phyloP scores from a whole-genome alignment of 2,888 invertebrate genomes.

The Punctoribates punctum region DNA sequence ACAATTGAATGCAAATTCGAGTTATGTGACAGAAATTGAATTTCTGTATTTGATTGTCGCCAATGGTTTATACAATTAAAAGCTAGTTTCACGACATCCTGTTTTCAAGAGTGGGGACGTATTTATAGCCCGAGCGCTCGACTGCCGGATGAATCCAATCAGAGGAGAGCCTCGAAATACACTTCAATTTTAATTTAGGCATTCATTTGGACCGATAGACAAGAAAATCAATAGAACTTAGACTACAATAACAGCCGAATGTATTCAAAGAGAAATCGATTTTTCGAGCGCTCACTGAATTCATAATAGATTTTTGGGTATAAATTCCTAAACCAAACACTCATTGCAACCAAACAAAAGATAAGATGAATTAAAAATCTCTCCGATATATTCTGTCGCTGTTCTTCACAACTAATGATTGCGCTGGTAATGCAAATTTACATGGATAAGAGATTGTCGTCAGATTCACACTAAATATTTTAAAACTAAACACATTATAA shows the following conservation, averaged over 20 bases:
- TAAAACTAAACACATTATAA: neutral
- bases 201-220: slow-evolving; percentile 18
- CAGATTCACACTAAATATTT: neutral
- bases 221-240: slow-evolving; percentile 29
- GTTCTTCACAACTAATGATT: neutral
- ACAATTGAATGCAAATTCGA: neutral
- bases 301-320: neutral
- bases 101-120: neutral
- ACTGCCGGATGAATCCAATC: slow-evolving; percentile 34
- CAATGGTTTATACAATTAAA: slow-evolving; percentile 22
- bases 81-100: slow-evolving; percentile 25
- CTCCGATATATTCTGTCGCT: too few species aligned
- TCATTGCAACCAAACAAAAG: neutral
- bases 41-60: neutral
- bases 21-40: neutral
- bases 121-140: neutral
- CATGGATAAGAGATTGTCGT: neutral
- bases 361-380: neutral
- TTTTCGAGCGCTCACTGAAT: neutral
- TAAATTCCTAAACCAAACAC: neutral
- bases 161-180: slow-evolving; percentile 9
- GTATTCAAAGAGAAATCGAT: slow-evolving; percentile 30
- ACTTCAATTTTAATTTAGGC: slow-evolving; percentile 37
- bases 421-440: neutral
- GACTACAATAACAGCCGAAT: neutral